Evolutionary conservation across 2,113 vertebrate genomes (phyloP).

Genomic region (Vanacampus margaritifer): DNA sequence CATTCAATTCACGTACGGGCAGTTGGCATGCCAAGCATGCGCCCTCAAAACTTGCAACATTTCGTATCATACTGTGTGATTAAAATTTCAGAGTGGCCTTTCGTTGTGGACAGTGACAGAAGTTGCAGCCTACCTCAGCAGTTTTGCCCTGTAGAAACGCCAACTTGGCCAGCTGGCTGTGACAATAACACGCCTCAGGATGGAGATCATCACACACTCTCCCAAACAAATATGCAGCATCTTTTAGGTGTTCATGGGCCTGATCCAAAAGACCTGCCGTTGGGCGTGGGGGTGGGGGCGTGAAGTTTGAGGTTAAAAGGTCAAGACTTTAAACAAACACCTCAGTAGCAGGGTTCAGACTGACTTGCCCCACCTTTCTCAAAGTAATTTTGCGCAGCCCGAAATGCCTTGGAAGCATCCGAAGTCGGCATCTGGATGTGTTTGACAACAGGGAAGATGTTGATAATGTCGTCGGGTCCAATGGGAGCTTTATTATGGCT

Average conservation of each 20-base stretch:
- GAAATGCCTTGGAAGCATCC: conserved; percentile 64
- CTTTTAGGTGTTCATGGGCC: conserved; percentile 73
- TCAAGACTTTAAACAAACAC: conserved; percentile 6
- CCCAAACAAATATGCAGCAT: conserved; percentile 72
- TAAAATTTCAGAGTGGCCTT: too few species aligned
- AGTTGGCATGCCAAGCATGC: too few species aligned
- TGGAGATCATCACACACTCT: conserved; percentile 76
- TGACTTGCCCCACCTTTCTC: conserved; percentile 69
- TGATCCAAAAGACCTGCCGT: conserved; percentile 71
- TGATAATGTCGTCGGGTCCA: conserved; percentile 76
- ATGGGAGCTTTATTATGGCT: conserved; percentile 76
- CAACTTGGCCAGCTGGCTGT: conserved; percentile 71
- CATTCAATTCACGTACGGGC: too few species aligned
- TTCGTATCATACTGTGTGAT: too few species aligned
- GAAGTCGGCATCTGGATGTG: conserved; percentile 62
- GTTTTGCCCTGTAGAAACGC: conserved; percentile 69
- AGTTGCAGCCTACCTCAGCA: conserved; percentile 55
- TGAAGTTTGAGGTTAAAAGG: background rate
- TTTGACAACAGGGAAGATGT: conserved; percentile 78
- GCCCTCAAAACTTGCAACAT: too few species aligned
- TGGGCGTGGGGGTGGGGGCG: background rate
- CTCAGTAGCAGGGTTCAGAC: background rate
- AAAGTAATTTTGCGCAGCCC: conserved; percentile 64
- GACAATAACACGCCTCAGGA: conserved; percentile 72
- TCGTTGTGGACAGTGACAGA: too few species aligned